Evolutionary conservation across 2,797 vertebrate species (phyloP).

Genomic region (Fundulus diaphanus): DNA sequence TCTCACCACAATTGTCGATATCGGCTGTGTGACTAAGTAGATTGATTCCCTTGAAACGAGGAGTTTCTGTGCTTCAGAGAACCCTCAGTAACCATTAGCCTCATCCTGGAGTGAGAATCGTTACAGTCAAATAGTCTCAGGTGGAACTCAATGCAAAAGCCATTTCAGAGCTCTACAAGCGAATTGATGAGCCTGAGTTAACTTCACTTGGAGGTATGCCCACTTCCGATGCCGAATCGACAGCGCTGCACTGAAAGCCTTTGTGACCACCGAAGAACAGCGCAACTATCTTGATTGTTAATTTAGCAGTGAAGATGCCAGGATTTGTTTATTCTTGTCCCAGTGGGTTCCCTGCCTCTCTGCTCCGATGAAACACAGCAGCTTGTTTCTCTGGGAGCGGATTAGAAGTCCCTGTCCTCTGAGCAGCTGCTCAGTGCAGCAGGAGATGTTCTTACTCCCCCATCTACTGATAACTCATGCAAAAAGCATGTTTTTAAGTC

Average conservation of each 20-base stretch:
- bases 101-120: constrained; percentile 10
- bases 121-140: constrained; percentile 26
- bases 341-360: constrained; percentile 24
- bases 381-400: constrained; percentile 42
- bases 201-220: constrained; percentile 15
- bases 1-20: neutral
- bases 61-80: constrained; percentile 7
- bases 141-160: constrained; percentile 29
- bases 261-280: constrained; percentile 23
- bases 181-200: constrained; percentile 27
- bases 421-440: constrained; percentile 58
- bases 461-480: constrained; percentile 36
- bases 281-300: constrained; percentile 52
- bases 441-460: constrained; percentile 39
- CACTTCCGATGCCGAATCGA: neutral
- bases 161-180: constrained; percentile 26
- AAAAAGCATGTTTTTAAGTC: constrained; percentile 41
- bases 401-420: constrained; percentile 57
- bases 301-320: constrained; percentile 38
- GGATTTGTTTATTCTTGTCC: constrained; percentile 48
- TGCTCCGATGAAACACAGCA: constrained; percentile 32
- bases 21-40: neutral
- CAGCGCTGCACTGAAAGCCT: constrained; percentile 19
- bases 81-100: constrained; percentile 3
- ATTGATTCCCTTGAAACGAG: neutral